phyloP scores from a whole-genome alignment of 2,888 invertebrate genomes.

The Operophtera brumata region DNA sequence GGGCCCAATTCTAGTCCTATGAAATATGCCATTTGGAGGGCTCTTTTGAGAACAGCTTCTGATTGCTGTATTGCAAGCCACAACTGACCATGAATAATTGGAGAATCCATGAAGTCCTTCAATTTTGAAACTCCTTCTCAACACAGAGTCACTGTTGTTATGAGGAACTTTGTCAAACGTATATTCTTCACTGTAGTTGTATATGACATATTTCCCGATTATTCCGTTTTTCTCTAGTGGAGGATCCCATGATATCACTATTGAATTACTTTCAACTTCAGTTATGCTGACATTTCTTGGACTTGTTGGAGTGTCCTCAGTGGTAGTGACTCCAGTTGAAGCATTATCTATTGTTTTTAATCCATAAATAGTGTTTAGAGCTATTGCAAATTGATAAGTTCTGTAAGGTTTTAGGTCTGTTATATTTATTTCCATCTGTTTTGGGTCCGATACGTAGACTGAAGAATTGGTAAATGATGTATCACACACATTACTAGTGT shows the following conservation, averaged over 20 bases:
- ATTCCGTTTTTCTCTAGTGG: slow-evolving; percentile 87
- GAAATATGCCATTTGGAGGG: slow-evolving; percentile 69
- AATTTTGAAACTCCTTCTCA: slow-evolving; percentile 50
- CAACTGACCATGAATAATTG: slow-evolving; percentile 85
- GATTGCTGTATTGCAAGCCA: slow-evolving; percentile 84
- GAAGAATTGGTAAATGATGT: slow-evolving; percentile 57
- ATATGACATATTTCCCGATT: slow-evolving; percentile 84
- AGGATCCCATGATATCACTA: slow-evolving; percentile 84
- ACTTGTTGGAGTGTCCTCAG: slow-evolving; percentile 83
- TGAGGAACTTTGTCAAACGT: slow-evolving; percentile 47
- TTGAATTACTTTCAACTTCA: slow-evolving; percentile 82
- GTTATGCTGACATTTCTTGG: slow-evolving; percentile 82
- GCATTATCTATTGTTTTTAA: slow-evolving; percentile 65
- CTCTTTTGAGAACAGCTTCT: slow-evolving; percentile 81
- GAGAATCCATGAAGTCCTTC: slow-evolving; percentile 80
- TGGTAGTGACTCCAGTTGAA: slow-evolving; percentile 84
- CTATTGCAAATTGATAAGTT: slow-evolving; percentile 85
- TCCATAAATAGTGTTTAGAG: slow-evolving; percentile 77
- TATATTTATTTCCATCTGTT: slow-evolving; percentile 79
- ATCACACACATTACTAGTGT: slow-evolving; percentile 79
- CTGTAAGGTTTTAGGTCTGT: slow-evolving; percentile 86
- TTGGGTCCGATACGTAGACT: slow-evolving; percentile 65
- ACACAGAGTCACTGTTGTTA: slow-evolving; percentile 43
- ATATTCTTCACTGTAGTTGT: slow-evolving; percentile 62
- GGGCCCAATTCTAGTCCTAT: slow-evolving; percentile 83